Evolutionary conservation across 2,888 invertebrate species (phyloP).

Genomic region (Leucoma salicis): DNA sequence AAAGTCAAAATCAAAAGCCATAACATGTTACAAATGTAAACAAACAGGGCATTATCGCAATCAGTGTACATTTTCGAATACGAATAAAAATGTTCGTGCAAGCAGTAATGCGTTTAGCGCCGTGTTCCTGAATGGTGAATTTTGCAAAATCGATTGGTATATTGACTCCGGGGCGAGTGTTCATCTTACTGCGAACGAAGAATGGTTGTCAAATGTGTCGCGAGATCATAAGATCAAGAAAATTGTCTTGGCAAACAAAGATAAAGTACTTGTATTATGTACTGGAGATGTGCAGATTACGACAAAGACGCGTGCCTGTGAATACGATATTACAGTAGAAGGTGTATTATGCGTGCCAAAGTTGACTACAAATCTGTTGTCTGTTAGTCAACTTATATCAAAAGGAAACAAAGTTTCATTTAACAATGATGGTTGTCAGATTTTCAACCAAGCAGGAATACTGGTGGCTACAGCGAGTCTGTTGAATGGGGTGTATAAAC

Average conservation of each 20-base stretch:
- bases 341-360: slow-evolving; percentile 4
- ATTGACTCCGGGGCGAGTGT: background rate
- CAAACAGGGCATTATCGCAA: slow-evolving; percentile 7
- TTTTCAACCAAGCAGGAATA: background rate
- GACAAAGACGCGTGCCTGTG: background rate
- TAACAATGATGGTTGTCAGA: background rate
- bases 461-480: background rate
- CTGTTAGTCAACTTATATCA: background rate
- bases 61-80: slow-evolving; percentile 7
- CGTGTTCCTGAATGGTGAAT: background rate
- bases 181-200: background rate
- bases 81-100: too few species aligned
- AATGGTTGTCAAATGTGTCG: background rate
- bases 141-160: background rate
- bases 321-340: background rate
- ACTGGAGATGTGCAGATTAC: slow-evolving; percentile 4
- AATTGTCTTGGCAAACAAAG: slow-evolving; percentile 2
- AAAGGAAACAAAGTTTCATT: background rate
- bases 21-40: slow-evolving; percentile 11
- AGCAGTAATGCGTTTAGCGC: slow-evolving; percentile 3
- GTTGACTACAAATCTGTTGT: background rate
- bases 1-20: slow-evolving; percentile 2
- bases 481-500: slow-evolving; percentile 2
- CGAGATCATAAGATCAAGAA: background rate
- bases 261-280: slow-evolving; percentile 1